Evolutionary conservation across 2,888 invertebrate genomes (phyloP).

Genomic region (Caenorhabditis auriculariae): DNA sequence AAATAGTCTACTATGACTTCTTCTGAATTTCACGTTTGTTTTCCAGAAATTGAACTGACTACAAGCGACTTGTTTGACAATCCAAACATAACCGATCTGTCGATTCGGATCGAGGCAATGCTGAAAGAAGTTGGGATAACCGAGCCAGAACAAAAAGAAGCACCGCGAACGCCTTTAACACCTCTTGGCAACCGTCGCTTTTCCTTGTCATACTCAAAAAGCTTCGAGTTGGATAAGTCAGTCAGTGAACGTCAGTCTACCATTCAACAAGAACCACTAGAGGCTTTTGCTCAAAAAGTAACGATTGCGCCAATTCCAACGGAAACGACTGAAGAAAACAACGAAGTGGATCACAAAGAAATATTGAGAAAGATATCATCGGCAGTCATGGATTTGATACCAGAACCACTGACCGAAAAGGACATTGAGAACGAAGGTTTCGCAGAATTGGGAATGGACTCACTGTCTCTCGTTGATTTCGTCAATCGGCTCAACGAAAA

Average conservation of each 20-base stretch:
- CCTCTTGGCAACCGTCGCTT: too few species aligned
- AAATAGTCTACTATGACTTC: background rate
- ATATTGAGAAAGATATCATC: background rate
- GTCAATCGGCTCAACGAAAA: constrained; percentile 44
- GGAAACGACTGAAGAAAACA: too few species aligned
- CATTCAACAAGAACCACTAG: too few species aligned
- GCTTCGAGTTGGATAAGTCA: too few species aligned
- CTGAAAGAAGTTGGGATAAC: constrained; percentile 20
- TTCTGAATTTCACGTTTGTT: background rate
- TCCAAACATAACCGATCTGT: constrained; percentile 25
- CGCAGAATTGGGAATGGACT: constrained; percentile 57
- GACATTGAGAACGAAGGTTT: constrained; percentile 29
- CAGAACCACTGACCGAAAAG: constrained; percentile 18
- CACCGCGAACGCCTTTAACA: too few species aligned
- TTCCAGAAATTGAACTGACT: constrained; percentile 26
- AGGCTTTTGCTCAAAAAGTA: too few species aligned
- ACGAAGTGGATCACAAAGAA: constrained; percentile 6
- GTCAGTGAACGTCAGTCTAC: too few species aligned
- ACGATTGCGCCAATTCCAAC: too few species aligned
- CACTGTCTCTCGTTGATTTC: constrained; percentile 53
- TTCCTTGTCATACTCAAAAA: too few species aligned
- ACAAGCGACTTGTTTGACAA: constrained; percentile 36
- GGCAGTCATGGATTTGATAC: constrained; percentile 11
- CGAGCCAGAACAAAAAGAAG: too few species aligned
- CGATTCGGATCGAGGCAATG: constrained; percentile 12